phyloP scores from a whole-genome alignment of 64 coral and sea anemone genomes.

The Astreopora myriophthalma region DNA sequence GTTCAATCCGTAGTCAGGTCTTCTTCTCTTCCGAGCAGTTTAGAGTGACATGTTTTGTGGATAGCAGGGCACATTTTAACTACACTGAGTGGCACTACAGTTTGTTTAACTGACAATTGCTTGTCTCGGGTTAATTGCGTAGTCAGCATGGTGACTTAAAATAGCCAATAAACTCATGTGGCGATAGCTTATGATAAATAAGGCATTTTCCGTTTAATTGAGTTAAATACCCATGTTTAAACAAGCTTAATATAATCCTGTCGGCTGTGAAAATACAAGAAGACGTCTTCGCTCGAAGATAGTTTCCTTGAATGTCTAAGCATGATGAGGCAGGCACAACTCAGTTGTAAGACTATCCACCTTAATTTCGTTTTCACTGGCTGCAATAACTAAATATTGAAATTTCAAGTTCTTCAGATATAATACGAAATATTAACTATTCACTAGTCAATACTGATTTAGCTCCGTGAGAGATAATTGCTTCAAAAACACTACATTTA shows the following conservation, averaged over 20 bases:
- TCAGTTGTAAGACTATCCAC: too few species aligned
- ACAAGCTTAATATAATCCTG: neutral
- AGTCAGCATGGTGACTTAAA: neutral
- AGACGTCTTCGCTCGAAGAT: neutral
- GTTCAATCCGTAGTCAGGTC: neutral
- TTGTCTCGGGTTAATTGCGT: neutral
- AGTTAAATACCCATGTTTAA: neutral
- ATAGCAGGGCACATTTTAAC: neutral
- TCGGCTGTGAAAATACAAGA: neutral
- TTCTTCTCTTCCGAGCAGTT: neutral
- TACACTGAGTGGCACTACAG: neutral
- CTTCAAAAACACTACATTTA: too few species aligned
- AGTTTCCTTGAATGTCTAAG: too few species aligned
- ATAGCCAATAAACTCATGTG: neutral
- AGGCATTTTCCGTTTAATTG: neutral
- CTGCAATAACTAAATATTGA: too few species aligned
- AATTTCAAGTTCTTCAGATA: too few species aligned
- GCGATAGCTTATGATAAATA: neutral
- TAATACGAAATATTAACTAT: too few species aligned
- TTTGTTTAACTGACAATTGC: neutral
- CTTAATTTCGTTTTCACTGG: too few species aligned
- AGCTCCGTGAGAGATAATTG: too few species aligned
- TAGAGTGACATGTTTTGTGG: neutral
- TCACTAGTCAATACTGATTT: too few species aligned
- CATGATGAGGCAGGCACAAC: too few species aligned